A percentile compares a stretch with the other conserved stretches of the same genome.
Conservation (phyloP, 2,797 vertebrate genomes). For the Loris lydekkerianus region DNA sequence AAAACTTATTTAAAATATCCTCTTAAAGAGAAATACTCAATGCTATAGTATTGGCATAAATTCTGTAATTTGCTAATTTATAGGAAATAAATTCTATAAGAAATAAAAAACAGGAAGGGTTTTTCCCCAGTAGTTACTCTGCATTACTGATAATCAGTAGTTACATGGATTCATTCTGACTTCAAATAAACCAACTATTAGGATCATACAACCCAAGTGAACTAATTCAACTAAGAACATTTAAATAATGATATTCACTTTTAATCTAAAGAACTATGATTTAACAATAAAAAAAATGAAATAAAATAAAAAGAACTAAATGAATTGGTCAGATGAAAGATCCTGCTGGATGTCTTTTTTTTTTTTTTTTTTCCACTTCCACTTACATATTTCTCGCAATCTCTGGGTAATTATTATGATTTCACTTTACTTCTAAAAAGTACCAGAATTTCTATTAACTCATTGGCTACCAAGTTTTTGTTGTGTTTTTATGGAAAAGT, state of each 20-base stretch:
- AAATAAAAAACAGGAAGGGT: background rate
- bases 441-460: background rate
- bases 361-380: slow-evolving; percentile 16
- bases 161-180: background rate
- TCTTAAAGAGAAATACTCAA: background rate
- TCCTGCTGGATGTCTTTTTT: background rate
- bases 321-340: background rate
- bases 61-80: background rate
- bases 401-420: background rate
- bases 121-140: background rate
- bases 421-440: background rate
- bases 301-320: background rate
- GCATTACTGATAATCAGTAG: background rate
- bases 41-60: background rate
- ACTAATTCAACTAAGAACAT: background rate
- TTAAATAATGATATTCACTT: slow-evolving; percentile 9
- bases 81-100: background rate
- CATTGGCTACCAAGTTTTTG: background rate
- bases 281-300: no score
- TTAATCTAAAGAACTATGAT: background rate
- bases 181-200: background rate
- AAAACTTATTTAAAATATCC: background rate
- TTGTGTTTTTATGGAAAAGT: background rate
- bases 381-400: background rate
- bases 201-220: background rate